A percentile compares a stretch with the other conserved stretches of the same genome.
Evolutionary conservation across 2,888 invertebrate species (phyloP).

Genomic region (Dastarcus helophoroides): DNA sequence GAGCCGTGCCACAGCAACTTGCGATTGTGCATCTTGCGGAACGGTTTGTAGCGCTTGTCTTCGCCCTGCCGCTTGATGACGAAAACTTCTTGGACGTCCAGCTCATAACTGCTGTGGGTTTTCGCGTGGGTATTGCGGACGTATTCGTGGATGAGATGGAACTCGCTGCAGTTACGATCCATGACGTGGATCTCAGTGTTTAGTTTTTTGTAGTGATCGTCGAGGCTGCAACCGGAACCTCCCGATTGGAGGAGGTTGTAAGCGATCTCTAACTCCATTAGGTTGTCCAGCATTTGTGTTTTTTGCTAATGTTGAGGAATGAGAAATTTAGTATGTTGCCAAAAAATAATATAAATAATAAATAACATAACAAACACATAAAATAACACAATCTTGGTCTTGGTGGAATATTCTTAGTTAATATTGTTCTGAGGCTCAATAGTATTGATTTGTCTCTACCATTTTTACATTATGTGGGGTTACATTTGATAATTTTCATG

Average conservation of each 20-base stretch:
- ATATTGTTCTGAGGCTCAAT: too few species aligned
- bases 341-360: too few species aligned
- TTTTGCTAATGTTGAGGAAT: conserved; percentile 42
- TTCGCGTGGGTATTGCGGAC: conserved; percentile 84
- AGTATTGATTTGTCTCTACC: too few species aligned
- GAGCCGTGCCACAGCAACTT: conserved; percentile 96
- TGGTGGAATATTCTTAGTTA: too few species aligned
- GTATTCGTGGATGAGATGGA: conserved; percentile 60
- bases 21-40: conserved; percentile 74
- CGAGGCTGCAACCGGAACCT: conserved; percentile 34
- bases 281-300: conserved; percentile 79
- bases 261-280: conserved; percentile 92
- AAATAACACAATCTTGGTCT: too few species aligned
- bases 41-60: conserved; percentile 68
- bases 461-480: too few species aligned
- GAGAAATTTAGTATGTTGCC: too few species aligned
- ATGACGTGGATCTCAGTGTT: conserved; percentile 70
- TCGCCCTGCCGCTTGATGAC: conserved; percentile 68
- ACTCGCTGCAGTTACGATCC: conserved; percentile 58
- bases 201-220: conserved; percentile 78
- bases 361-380: too few species aligned
- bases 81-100: conserved; percentile 60
- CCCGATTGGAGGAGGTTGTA: conserved; percentile 70
- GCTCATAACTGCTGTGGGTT: conserved; percentile 68
- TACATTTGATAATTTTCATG: too few species aligned